Percentiles rank a stretch among this genome's conserved stretches.
phyloP scores from a whole-genome alignment of 2,888 invertebrate species.

The Callyntrura sp. region DNA sequence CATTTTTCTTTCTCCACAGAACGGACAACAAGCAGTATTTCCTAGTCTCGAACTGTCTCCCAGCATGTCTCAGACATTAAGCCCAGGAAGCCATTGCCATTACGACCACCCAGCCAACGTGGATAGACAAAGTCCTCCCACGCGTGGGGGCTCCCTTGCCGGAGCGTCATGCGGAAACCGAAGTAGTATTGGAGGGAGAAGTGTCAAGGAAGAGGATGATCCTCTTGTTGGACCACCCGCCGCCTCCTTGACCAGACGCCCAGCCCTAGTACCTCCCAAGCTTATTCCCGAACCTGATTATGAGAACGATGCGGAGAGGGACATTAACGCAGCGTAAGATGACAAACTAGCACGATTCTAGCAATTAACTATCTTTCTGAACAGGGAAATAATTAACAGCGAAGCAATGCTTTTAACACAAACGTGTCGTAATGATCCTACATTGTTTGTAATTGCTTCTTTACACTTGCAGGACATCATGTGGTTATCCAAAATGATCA shows the following conservation, averaged over 20 bases:
- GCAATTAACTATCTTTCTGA: not conserved
- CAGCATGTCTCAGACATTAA: conserved; percentile 82
- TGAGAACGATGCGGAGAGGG: conserved; percentile 83
- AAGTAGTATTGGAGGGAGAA: conserved; percentile 51
- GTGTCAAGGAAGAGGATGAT: conserved; percentile 83
- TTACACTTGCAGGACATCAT: too few relatives aligned
- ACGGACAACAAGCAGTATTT: conserved; percentile 80
- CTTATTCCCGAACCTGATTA: conserved; percentile 84
- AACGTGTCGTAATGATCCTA: too few relatives aligned
- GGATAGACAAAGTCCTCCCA: conserved; percentile 73
- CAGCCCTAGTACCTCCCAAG: conserved; percentile 86
- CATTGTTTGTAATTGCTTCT: too few relatives aligned
- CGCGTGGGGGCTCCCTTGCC: conserved; percentile 72
- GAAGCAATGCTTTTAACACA: too few relatives aligned
- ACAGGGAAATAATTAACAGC: not conserved
- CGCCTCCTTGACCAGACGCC: conserved; percentile 85
- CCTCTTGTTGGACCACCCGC: conserved; percentile 85
- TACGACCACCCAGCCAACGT: conserved; percentile 66
- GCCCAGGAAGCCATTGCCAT: conserved; percentile 78
- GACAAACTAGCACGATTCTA: too few relatives aligned
- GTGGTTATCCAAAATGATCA: too few relatives aligned
- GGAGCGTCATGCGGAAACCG: conserved; percentile 60
- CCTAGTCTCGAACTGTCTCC: conserved; percentile 82
- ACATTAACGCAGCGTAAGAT: conserved; percentile 75
- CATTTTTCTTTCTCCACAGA: conserved; percentile 63